Evolutionary conservation across 1,140 invertebrate species (phyloP), one percentile per base, ranked within the genome.

Genomic region (Drosophila pseudoobscura): DNA sequence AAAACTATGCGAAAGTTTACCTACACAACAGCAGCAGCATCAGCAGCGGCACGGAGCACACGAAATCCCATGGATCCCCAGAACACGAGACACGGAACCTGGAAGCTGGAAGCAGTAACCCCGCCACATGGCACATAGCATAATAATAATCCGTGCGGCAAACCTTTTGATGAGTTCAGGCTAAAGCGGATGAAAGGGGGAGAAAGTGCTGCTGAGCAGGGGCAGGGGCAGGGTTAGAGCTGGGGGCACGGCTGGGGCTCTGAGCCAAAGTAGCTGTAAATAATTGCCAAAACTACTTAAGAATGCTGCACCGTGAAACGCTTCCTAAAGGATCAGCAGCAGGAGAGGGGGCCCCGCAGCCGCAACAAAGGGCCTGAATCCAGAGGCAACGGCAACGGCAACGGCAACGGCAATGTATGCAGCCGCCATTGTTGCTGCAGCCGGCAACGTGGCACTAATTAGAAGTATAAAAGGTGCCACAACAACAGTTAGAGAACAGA

Each of bases 261-360:
- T 11, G 41, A 44, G 64, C 62, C 66, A 87, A 88, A 88, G 83
- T 88, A 88, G 83, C 83, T 88, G 83, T 88, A 88, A 88, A 88
- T 88, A 88, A 88, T 88, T 88, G 83, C 83, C 83, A 83, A 88
- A 88, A 88, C 83, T 88, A 88, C 83, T 88, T 88, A 88, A 88
- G 83, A 88, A 88, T 88, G 83, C 83, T 65, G 78, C 68, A 73
- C 75, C 79, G 78, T 62, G 71, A 82, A 82, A 68, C 71, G 75
- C 78, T 87, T 83, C 78, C 83, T 68, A 72, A 70, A 68, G 75
- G 58, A 57, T 69, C 68, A 62, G 53, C 65, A 26, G 24, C 50
- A n/a, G 55, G 3, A 41, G 17, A 11, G 1, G 15, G 22, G 13
- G 26, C 17, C n/a, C 13, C 29, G 4, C 11, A 80, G 73, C 76